Percentiles rank a stretch among this genome's conserved stretches.
Evolutionary conservation across 2,797 vertebrate genomes (phyloP).

Genomic region (Hylomyscus alleni): DNA sequence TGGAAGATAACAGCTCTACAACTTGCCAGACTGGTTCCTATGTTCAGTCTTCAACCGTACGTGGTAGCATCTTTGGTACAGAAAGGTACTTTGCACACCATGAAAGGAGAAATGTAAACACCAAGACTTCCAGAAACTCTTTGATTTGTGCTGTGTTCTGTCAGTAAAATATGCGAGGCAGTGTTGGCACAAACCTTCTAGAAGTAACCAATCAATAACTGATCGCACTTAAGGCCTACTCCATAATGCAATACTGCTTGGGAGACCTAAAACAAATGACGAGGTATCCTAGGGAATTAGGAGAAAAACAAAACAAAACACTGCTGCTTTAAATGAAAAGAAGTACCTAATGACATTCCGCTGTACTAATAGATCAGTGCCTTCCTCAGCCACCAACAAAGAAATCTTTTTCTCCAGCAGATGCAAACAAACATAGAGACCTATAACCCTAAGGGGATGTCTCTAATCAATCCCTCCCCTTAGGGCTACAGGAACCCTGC

Average conservation of each 20-base stretch:
- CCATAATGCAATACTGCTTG: neutral
- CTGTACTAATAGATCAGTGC: neutral
- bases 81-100: neutral
- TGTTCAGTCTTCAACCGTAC: neutral
- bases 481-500: no score
- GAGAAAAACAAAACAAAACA: neutral
- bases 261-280: neutral
- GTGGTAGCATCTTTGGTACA: neutral
- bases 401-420: neutral
- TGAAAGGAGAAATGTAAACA: neutral
- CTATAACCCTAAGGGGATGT: neutral
- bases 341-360: neutral
- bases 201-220: neutral
- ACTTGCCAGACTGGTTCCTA: neutral
- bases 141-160: neutral
- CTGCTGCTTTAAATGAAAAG: neutral
- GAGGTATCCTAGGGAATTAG: neutral
- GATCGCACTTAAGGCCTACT: neutral
- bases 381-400: no score
- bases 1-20: neutral
- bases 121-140: neutral
- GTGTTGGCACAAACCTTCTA: neutral
- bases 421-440: neutral
- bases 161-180: neutral
- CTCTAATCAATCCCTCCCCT: neutral